Evolutionary conservation across 1,140 invertebrate species (phyloP).

Genomic region (Bombus breviceps): DNA sequence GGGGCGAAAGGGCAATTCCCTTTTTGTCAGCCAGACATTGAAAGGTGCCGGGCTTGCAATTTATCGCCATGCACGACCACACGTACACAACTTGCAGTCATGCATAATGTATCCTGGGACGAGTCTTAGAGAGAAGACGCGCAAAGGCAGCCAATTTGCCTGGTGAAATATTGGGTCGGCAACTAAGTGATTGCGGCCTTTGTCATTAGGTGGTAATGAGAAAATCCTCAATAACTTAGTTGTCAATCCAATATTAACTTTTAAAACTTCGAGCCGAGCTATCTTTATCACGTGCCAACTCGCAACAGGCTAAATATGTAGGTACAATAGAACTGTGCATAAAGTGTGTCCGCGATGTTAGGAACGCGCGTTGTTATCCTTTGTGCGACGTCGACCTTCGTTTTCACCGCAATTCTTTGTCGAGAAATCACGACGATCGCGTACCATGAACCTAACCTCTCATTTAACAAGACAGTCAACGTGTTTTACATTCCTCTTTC

Average conservation of each 20-base stretch:
- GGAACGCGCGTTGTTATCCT: not conserved
- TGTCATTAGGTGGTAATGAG: too few species aligned
- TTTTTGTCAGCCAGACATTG: constrained; percentile 6
- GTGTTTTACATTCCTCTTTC: too few species aligned
- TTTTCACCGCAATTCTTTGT: not conserved
- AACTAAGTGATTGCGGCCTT: too few species aligned
- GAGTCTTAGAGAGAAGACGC: not conserved
- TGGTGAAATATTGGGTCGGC: not conserved
- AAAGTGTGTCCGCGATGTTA: too few species aligned
- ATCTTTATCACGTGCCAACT: not conserved
- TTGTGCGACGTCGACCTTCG: not conserved
- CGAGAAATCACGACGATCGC: not conserved
- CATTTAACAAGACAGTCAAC: not conserved
- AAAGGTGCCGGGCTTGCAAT: not conserved
- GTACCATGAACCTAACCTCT: too few species aligned
- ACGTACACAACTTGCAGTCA: not conserved
- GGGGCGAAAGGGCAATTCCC: not conserved
- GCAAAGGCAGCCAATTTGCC: not conserved
- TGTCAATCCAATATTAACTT: not conserved
- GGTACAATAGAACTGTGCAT: too few species aligned
- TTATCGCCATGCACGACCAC: constrained; percentile 1
- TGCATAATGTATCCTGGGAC: constrained; percentile 25
- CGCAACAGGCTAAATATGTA: too few species aligned
- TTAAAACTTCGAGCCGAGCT: not conserved
- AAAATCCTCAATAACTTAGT: too few species aligned